phyloP scores from a whole-genome alignment of 2,797 vertebrate genomes.

The Lepus townsendii region DNA sequence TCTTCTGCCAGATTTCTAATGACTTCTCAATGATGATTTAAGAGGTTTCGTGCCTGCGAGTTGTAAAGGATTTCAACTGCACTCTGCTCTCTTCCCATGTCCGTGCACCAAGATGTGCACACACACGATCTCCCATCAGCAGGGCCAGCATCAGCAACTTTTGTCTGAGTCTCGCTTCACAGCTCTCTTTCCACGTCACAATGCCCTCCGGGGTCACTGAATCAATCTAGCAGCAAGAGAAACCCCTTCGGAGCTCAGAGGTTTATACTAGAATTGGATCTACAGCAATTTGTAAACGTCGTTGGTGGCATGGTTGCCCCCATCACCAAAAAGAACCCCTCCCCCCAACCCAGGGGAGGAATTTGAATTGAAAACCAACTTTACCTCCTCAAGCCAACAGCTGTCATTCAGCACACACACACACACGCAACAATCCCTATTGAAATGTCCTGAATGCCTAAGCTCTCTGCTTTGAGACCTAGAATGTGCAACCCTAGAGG shows the following conservation, averaged over 20 bases:
- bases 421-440: not conserved
- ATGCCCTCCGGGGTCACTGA: slow-evolving; percentile 85
- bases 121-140: not conserved
- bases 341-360: not conserved
- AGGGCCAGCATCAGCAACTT: slow-evolving; percentile 36
- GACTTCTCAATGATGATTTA: slow-evolving; percentile 95
- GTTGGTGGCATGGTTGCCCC: slow-evolving; percentile 78
- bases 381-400: not conserved
- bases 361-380: slow-evolving; percentile 36
- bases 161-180: slow-evolving; percentile 76
- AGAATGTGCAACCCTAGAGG: not conserved
- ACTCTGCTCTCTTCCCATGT: not conserved
- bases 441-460: not conserved
- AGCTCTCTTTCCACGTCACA: not conserved
- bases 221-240: slow-evolving; percentile 51
- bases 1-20: slow-evolving; percentile 94
- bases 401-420: not conserved
- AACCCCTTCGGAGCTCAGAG: not conserved
- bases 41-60: slow-evolving; percentile 78
- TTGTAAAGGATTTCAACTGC: slow-evolving; percentile 84
- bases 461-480: not conserved
- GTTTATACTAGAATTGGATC: slow-evolving; percentile 61
- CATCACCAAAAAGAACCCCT: not conserved
- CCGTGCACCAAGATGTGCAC: not conserved
- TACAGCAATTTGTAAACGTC: slow-evolving; percentile 80